Evolutionary conservation across 2,888 invertebrate genomes (phyloP), one percentile per base, ranked within the genome.

Genomic region (Gastracanthus pulcherrimus): DNA sequence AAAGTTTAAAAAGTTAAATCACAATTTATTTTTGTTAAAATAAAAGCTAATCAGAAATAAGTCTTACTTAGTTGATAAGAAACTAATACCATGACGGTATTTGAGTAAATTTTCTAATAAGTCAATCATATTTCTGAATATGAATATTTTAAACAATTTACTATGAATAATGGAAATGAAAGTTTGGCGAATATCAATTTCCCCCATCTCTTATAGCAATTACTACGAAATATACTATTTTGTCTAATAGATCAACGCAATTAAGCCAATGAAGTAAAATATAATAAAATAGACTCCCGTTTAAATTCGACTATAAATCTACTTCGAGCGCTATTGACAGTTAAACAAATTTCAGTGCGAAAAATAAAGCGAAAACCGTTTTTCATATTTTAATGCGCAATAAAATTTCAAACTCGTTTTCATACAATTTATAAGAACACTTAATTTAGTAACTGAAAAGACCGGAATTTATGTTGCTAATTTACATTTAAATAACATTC

Each of bases 401-500:
- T 82, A 71, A 76, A 79, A 70, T 79, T 70, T 74, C 34, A 64
- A 74, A 70, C 78, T 71, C 71, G 74, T 82, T 82, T 76, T 71
- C 78, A 66, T 76, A 74, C 75, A 76, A 82, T 79, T 82, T 82
- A 82, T 78, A 82, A 82, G 78, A 79, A 82, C 75, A 76, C 81
- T 82, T 82, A 82, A 78, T 79, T 82, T 79, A 70, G 78, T 77
- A 76, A 82, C 75, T 82, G 75, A 75, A 79, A 70, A 79, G 82
- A 70, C 64, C 60, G 55, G 71, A 70, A 82, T 82, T 82, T 82
- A 78, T 82, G 75, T 78, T 55, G 34, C 82, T 78, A 78, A 82
- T 82, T 82, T 82, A 82, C 82, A 82, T 82, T 79, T 82, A 78
- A 82, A 82, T 82, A 82, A 79, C 82, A 82, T 82, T 79, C 75